Percentiles rank a stretch among this genome's conserved stretches.
phyloP scores from a whole-genome alignment of 1,140 invertebrate genomes.

The Drosophila murphyi region DNA sequence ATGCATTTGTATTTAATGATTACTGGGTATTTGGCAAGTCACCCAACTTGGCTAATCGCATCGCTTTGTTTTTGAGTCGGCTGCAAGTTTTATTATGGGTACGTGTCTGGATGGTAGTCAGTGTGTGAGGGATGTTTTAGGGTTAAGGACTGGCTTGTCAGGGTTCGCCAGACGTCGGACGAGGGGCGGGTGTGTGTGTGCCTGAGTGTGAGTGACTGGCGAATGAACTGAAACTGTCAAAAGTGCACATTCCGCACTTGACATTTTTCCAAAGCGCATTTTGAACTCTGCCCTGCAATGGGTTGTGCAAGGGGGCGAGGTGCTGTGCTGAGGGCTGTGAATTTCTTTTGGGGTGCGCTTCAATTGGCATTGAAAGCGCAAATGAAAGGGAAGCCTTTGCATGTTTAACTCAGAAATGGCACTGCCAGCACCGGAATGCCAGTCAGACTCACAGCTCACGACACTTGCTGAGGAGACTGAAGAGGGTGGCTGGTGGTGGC shows the following conservation, averaged over 20 bases:
- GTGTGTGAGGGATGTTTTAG: conserved; percentile 62
- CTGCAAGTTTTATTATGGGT: conserved; percentile 70
- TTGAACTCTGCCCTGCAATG: conserved; percentile 54
- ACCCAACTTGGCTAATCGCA: too few species aligned
- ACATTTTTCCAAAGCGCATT: conserved; percentile 79
- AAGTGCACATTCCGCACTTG: conserved; percentile 83
- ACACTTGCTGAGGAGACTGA: not conserved
- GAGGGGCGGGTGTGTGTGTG: not conserved
- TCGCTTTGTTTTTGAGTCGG: conserved; percentile 4
- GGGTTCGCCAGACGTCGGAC: conserved; percentile 17
- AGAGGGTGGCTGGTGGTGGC: not conserved
- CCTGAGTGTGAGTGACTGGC: conserved; percentile 42
- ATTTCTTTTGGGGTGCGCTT: conserved; percentile 32
- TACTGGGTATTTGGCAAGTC: conserved; percentile 4
- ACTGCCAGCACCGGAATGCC: conserved; percentile 70
- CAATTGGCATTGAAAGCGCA: conserved; percentile 63
- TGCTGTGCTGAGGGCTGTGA: conserved; percentile 7
- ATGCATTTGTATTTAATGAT: not conserved
- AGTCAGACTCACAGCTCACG: conserved; percentile 37
- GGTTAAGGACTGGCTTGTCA: conserved; percentile 46
- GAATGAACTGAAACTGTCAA: conserved; percentile 83
- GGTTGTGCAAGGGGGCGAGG: not conserved
- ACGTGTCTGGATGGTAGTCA: conserved; percentile 70
- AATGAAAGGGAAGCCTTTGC: conserved; percentile 73
- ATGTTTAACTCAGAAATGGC: conserved; percentile 46